Conservation (phyloP, 2,888 invertebrate genomes). For the Agriopis marginaria region DNA sequence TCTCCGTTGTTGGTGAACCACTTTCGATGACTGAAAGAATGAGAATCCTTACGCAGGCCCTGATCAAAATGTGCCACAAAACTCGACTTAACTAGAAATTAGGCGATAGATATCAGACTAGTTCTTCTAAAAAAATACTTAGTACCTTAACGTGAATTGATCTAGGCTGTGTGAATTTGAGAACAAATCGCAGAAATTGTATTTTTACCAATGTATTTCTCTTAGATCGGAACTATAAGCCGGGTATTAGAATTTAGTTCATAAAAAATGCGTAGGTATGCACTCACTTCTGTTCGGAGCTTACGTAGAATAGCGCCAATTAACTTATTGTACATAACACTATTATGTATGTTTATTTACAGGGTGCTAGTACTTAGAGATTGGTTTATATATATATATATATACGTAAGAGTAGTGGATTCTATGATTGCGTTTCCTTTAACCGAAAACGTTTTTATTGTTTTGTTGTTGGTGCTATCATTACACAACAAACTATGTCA, state of each 20-base stretch:
- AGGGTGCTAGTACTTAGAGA: constrained; percentile 79
- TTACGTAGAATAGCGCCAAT: constrained; percentile 62
- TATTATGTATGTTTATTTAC: constrained; percentile 70
- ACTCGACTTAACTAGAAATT: background rate
- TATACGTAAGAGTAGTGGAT: constrained; percentile 58
- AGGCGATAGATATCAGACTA: no score
- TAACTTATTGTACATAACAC: constrained; percentile 68
- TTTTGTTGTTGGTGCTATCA: constrained; percentile 2
- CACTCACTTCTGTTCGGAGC: constrained; percentile 33
- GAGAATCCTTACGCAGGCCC: background rate
- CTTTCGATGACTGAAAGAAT: background rate
- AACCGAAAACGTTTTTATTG: constrained; percentile 34
- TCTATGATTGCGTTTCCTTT: constrained; percentile 55
- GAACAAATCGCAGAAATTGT: background rate
- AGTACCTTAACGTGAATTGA: no score
- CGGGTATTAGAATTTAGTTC: background rate
- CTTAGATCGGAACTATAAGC: background rate
- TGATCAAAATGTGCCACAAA: background rate
- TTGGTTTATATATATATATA: constrained; percentile 44
- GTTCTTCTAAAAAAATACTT: no score
- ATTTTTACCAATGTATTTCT: background rate
- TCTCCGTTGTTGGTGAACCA: background rate
- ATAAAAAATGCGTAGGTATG: constrained; percentile 1
- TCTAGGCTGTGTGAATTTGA: no score
- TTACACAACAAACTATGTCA: background rate